Evolutionary conservation across 2,888 invertebrate genomes (phyloP).

Genomic region (Apamea anceps): DNA sequence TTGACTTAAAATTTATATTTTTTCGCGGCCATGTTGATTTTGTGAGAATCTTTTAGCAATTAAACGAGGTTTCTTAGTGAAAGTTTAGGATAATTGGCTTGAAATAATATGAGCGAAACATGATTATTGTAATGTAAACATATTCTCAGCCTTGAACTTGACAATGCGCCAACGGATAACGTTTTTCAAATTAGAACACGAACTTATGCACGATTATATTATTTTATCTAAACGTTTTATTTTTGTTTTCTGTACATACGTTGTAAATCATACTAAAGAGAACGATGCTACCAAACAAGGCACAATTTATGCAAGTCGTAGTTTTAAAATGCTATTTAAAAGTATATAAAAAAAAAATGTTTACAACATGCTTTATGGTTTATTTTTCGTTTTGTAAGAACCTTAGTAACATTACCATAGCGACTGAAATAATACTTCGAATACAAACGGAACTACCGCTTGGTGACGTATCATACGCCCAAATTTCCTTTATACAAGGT

Average conservation of each 20-base stretch:
- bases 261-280: background rate
- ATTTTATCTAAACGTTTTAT: background rate
- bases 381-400: background rate
- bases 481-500: background rate
- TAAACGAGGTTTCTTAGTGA: constrained; percentile 42
- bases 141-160: constrained; percentile 70
- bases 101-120: constrained; percentile 58
- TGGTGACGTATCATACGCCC: background rate
- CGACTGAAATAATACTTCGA: background rate
- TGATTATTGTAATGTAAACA: constrained; percentile 57
- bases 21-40: constrained; percentile 45
- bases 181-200: constrained; percentile 68
- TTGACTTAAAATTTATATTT: constrained; percentile 16
- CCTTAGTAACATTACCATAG: background rate
- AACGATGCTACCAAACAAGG: background rate
- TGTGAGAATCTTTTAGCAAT: constrained; percentile 46
- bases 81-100: constrained; percentile 60
- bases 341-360: background rate
- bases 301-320: background rate
- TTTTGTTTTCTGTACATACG: constrained; percentile 16
- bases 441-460: background rate
- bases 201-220: constrained; percentile 28
- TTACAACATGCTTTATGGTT: too few relatives aligned
- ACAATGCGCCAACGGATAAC: constrained; percentile 84
- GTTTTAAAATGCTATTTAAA: background rate